Base-by-base conservation (phyloP, 2,797 vertebrate species). In the Mormyrops boulengeri region DNA sequence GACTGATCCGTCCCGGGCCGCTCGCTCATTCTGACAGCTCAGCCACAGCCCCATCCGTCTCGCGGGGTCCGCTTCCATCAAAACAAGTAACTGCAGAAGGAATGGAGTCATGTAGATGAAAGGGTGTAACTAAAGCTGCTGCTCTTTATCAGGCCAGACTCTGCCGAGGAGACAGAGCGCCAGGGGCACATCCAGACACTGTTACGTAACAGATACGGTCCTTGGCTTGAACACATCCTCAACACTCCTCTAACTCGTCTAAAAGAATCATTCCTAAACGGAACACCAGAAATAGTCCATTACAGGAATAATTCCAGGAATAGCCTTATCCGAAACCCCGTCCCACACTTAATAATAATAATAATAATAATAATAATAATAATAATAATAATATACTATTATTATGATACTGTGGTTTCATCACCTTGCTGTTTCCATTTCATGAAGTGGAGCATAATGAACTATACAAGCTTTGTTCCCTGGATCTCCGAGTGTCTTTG, bases 1-100 rank as follows among this genome's bases (percentile, higher is more conserved):
- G 73, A 8, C 38, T 2, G 73, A 80, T 41, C 14, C 17, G 17
- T 44, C 73, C 73, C 7, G 6, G 38, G 77, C 77, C 19, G 41
- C 77, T 82, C 47, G 49, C 82, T 50, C 44, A 85, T 85, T 52
- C 82, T 52, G 44, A 85, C 82, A 85, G 82, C 19, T 47, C 82
- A 50, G 82, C 82, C 82, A 14, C 44, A 44, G 82, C 49, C 26
- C n/a, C 49, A 52, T 85, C n/a, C n/a, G 22, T 49, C 44, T 50
- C 22, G 1, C 22, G n/a, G 82, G 82, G 22, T 85, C 82, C 0
- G 47, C 82, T 85, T 26, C 82, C 82, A 85, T 85, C 82, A 52
- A 60, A 9, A 88, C 86, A 88, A 55, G 49, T 30, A 88, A 38
- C 26, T 62, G 55, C 86, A 60, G 22, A 30, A 26, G 41, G 41